Base-by-base conservation (phyloP, 2,888 invertebrate genomes). In the Osmoderma eremita region DNA sequence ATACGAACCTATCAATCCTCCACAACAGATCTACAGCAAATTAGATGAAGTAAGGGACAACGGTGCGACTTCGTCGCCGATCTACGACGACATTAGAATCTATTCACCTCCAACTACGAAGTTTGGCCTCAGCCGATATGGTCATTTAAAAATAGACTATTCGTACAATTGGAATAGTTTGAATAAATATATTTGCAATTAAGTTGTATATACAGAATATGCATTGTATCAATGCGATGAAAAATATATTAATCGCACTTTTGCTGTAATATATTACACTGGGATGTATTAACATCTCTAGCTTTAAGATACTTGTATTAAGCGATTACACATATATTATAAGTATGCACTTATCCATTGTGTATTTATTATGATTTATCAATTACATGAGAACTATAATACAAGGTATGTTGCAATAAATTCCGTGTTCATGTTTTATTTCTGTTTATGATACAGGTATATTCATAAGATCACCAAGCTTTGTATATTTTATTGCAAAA, bases 151-250 rank as follows among this genome's bases (percentile, higher is more conserved):
- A 83, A 92, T 93, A 73, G 93, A 93, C 79, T 93, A 93, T 77
- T 91, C 91, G 1, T 90, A 88, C 81, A 92, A 91, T 82, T 93
- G 92, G 92, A 90, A 90, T 80, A 91, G 91, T 66, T 84, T 93
- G 70, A 90, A 92, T 79, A 88, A 91, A 77, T 90, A 91, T 73
- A 92, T 92, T 75, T 85, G 72, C 54, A 75, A 75, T 63, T 75
- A 70, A 65, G 8, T 30, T 30, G 30, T 30, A 30, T 53, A 13
- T 53, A 10, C 18, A 39, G 50, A 10, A n/a, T 38, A 17, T 38
- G 53, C 53, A 53, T 53, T 53, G 53, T 38, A 53, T 53, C 53
- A 53, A 53, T 53, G 53, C 53, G 30, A 30, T 30, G 30, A 30
- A 30, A 15, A 45, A 18, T 50, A 50, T 18, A 50, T 13, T 3